Evolutionary conservation across 30 jellyfish, hydroid and myxozoan genomes (phyloP).

Genomic region (Sanderia malayensis): DNA sequence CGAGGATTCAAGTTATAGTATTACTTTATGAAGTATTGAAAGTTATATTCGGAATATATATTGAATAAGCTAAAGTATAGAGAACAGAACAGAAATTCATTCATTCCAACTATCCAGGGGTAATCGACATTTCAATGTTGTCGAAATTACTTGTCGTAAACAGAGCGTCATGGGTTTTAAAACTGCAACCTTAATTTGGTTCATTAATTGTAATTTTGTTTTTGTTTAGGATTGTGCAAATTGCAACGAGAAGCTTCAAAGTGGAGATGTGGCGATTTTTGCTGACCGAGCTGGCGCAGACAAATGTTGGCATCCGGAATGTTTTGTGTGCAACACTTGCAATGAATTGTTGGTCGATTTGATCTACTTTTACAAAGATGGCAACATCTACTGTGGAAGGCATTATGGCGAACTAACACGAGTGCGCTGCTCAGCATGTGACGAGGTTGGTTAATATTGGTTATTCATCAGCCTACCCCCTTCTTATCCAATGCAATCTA

Average conservation of each 20-base stretch:
- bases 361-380: conserved; percentile 77
- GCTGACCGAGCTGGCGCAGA: conserved; percentile 91
- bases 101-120: too few species aligned
- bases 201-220: not conserved
- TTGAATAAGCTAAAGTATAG: too few species aligned
- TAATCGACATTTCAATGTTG: too few species aligned
- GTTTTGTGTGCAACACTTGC: conserved; percentile 87
- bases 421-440: conserved; percentile 96
- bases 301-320: conserved; percentile 91
- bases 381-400: conserved; percentile 88
- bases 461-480: too few species aligned
- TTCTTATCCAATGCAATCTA: too few species aligned
- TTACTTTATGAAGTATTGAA: too few species aligned
- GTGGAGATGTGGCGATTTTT: conserved; percentile 85
- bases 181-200: not conserved
- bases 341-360: conserved; percentile 75
- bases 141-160: too few species aligned
- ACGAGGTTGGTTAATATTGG: conserved; percentile 88
- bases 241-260: conserved; percentile 55
- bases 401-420: conserved; percentile 95
- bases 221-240: conserved; percentile 45
- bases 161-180: too few species aligned
- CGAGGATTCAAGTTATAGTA: too few species aligned
- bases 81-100: too few species aligned
- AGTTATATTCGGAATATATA: too few species aligned